Evolutionary conservation across 1,140 invertebrate genomes (phyloP).

Genomic region (Temnothorax nylanderi): DNA sequence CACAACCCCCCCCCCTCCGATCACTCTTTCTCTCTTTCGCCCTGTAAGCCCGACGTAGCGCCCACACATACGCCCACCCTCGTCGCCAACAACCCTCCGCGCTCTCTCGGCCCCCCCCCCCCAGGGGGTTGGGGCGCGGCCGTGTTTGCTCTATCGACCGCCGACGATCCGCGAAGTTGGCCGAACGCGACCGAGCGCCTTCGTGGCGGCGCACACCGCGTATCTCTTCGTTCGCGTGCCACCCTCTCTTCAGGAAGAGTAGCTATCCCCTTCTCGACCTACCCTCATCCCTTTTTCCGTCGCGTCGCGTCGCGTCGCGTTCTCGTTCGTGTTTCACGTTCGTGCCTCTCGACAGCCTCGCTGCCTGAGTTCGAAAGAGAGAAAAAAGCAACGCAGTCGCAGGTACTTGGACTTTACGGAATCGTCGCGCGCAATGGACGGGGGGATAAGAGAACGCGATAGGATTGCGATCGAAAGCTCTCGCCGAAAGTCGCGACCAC

Average conservation of each 20-base stretch:
- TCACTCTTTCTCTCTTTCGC: constrained; percentile 47
- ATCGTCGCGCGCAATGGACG: not conserved
- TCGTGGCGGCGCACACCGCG: constrained; percentile 72
- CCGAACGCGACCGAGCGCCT: constrained; percentile 80
- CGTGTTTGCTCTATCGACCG: constrained; percentile 86
- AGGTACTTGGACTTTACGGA: constrained; percentile 57
- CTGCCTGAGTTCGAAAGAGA: not conserved
- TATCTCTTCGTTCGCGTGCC: constrained; percentile 70
- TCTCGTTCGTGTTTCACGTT: constrained; percentile 18
- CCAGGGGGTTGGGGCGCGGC: constrained; percentile 85
- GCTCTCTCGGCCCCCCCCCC: constrained; percentile 75
- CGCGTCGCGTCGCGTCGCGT: not conserved
- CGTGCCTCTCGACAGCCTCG: not conserved
- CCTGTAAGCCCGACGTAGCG: constrained; percentile 43
- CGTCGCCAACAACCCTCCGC: constrained; percentile 45
- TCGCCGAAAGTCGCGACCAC: constrained; percentile 40
- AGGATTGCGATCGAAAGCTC: constrained; percentile 55
- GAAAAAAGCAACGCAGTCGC: constrained; percentile 26
- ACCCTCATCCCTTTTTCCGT: constrained; percentile 9
- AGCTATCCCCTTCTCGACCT: constrained; percentile 55
- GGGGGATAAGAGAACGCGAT: constrained; percentile 21
- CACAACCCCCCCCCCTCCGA: not conserved
- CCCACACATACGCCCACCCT: constrained; percentile 63
- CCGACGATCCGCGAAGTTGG: constrained; percentile 82
- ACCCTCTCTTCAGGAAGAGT: constrained; percentile 65